These are phyloP conservation scores for Sisor rabdophorus DNA, from an alignment of 2,113 vertebrate genomes.

Conservation along the genomic window DNA sequence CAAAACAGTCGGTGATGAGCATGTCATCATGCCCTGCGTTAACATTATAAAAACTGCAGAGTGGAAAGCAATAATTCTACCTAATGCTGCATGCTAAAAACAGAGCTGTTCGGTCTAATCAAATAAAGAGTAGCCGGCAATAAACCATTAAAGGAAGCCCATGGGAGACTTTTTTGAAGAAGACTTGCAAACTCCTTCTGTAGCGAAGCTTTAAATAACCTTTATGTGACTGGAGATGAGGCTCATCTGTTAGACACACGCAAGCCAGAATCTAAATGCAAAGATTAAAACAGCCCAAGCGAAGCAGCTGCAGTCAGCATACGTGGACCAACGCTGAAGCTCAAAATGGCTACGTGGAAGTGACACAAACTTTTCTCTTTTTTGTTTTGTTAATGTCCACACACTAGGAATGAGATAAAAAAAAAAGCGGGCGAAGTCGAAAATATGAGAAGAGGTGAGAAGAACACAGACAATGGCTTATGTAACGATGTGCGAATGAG, in stretches of 20 bases:
- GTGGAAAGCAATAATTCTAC: background rate
- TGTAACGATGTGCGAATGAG: constrained; percentile 1
- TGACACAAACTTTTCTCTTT: background rate
- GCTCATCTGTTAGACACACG: background rate
- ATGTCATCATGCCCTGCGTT: background rate
- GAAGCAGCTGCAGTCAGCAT: background rate
- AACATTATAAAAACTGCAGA: constrained; percentile 1
- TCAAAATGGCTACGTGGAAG: background rate
- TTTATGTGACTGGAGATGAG: background rate
- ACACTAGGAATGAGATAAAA: background rate
- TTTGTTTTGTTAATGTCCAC: background rate
- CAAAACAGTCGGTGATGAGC: background rate
- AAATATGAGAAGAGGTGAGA: background rate
- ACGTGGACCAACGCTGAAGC: no score
- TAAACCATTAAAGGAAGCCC: background rate
- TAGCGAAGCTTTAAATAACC: background rate
- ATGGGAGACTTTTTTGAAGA: background rate
- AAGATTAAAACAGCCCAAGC: background rate
- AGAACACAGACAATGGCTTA: constrained; percentile 15
- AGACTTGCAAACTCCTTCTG: background rate
- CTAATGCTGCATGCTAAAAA: background rate
- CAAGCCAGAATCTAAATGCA: background rate
- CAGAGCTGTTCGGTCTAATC: background rate
- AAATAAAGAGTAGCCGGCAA: background rate
- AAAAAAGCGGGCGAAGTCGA: background rate